These are phyloP conservation scores for Listronotus bonariensis DNA, from an alignment of 1,140 invertebrate genomes.

Conservation along the genomic window DNA sequence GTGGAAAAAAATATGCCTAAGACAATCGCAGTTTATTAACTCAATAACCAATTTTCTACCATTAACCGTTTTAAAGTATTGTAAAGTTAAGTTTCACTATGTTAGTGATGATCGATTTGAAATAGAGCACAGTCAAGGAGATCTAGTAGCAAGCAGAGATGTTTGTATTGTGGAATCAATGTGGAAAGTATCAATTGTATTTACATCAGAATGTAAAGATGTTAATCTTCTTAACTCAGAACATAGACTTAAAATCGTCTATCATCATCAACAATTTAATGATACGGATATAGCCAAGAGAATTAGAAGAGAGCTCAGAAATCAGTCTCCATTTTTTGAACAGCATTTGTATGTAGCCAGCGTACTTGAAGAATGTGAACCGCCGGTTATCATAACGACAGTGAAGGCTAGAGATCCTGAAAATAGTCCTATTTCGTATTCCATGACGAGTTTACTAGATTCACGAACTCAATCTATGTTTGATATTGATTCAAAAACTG, in stretches of 20 bases:
- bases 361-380: slow-evolving; percentile 88
- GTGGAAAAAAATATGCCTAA: slow-evolving; percentile 77
- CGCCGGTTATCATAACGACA: slow-evolving; percentile 78
- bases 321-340: slow-evolving; percentile 84
- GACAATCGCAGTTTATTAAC: slow-evolving; percentile 78
- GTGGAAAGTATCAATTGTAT: slow-evolving; percentile 76
- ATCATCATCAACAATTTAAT: slow-evolving; percentile 79
- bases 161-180: slow-evolving; percentile 78
- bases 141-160: slow-evolving; percentile 78
- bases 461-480: slow-evolving; percentile 87
- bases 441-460: slow-evolving; percentile 91
- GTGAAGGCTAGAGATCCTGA: slow-evolving; percentile 86
- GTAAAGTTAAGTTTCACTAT: slow-evolving; percentile 75
- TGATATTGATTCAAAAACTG: slow-evolving; percentile 80
- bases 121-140: slow-evolving; percentile 77
- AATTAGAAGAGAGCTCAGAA: slow-evolving; percentile 75
- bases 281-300: slow-evolving; percentile 77
- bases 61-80: slow-evolving; percentile 70
- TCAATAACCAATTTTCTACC: slow-evolving; percentile 77
- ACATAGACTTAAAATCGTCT: slow-evolving; percentile 78
- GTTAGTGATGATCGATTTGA: slow-evolving; percentile 78
- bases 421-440: slow-evolving; percentile 82
- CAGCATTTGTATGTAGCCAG: slow-evolving; percentile 82
- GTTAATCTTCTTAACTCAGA: slow-evolving; percentile 73
- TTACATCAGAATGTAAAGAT: slow-evolving; percentile 66